phyloP scores from a whole-genome alignment of 1,140 invertebrate genomes.

The Drosophila pseudoobscura region DNA sequence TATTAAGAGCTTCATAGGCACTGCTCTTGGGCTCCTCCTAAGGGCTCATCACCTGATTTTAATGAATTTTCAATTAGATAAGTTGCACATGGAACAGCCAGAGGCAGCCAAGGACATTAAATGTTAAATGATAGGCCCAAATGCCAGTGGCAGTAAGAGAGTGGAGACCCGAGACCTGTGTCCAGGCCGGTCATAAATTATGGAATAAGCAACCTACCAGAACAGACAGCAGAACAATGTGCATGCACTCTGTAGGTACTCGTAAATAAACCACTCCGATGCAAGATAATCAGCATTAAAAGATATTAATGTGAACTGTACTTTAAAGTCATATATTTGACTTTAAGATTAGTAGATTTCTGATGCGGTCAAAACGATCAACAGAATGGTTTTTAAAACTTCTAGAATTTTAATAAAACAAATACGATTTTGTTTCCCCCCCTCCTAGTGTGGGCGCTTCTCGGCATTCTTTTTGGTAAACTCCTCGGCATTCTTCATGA shows the following conservation, averaged over 20 bases:
- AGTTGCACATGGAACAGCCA: not conserved
- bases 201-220: conserved; percentile 17
- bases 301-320: too few species aligned
- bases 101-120: conserved; percentile 11
- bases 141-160: conserved; percentile 7
- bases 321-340: too few species aligned
- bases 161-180: conserved; percentile 1
- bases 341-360: too few species aligned
- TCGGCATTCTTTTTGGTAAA: conserved; percentile 99
- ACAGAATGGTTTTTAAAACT: too few species aligned
- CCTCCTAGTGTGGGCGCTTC: conserved; percentile 91
- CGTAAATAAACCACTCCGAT: conserved; percentile 24
- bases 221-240: not conserved
- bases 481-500: conserved; percentile 99
- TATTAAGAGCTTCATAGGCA: not conserved
- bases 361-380: too few species aligned
- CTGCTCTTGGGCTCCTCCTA: not conserved
- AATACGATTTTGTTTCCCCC: too few species aligned
- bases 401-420: not conserved
- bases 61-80: conserved; percentile 27
- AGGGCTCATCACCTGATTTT: not conserved
- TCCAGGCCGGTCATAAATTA: conserved; percentile 27
- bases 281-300: conserved; percentile 3
- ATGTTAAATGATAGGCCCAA: conserved; percentile 11
- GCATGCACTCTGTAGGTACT: conserved; percentile 4